Base-by-base conservation (phyloP, 1,140 invertebrate species). In the Apis cerana region DNA sequence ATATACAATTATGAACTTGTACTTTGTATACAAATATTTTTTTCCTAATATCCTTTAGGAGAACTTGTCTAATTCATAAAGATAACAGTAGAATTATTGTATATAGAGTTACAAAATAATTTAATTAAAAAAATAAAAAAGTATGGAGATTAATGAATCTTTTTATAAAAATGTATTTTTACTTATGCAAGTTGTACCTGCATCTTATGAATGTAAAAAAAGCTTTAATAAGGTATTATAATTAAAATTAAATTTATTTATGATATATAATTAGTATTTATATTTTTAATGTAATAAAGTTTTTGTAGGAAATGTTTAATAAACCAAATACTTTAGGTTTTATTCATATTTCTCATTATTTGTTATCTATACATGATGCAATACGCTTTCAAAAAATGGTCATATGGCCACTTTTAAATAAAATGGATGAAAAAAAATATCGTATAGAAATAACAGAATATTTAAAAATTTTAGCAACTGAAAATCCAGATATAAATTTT, bases 241-340 rank as follows among this genome's bases (percentile, higher is more conserved):
- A 58, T 58, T n/a, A 0, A 50, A 19, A 23, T 17, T 1, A 48
- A 19, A 43, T 1, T 54, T 69, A 23, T 65, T 69, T 68, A 1
- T 50, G 13, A 2, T 23, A 62, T 43, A 64, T 50, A 10, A 71
- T 56, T 64, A 8, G 13, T 74, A 62, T 7, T 68, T 33, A 9
- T n/a, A 48, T 71, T 87, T 61, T 81, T 78, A 50, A 82, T 88
- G 84, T 50, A 61, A 50, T 58, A 17, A 0, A 43, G 54, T 62
- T 76, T 62, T 76, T 68, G 12, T 83, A 94, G 91, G 92, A 92
- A 76, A 95, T 95, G 94, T 95, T 95, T 70, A 84, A 95, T 3
- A 94, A 94, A 78, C 92, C 94, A 9, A 95, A 95, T 77, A 93
- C 93, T 56, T n/a, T 86, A 5, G 94, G 94, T 52, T 95, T 95